phyloP scores from a whole-genome alignment of 2,113 vertebrate genomes.

The Ptilonorhynchus violaceus region DNA sequence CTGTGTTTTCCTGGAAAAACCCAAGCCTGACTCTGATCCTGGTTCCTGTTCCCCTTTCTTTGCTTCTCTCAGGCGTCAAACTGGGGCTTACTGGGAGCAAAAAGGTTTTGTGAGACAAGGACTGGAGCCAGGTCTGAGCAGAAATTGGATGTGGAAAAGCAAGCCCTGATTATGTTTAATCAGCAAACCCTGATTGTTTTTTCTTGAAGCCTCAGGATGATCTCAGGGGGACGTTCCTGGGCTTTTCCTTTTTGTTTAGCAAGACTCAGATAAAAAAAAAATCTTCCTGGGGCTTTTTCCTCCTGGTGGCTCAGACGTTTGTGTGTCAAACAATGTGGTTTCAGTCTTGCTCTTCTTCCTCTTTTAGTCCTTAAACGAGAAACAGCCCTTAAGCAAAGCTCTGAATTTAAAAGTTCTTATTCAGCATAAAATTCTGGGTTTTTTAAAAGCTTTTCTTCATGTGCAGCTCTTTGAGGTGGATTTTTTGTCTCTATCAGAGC shows the following conservation, averaged over 20 bases:
- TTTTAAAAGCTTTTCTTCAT: neutral
- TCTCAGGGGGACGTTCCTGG: neutral
- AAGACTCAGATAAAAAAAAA: neutral
- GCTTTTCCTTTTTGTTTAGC: neutral
- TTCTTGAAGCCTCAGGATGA: neutral
- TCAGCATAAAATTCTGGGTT: neutral
- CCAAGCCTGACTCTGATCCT: rapidly evolving
- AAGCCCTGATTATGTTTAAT: no score
- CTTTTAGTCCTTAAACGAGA: neutral
- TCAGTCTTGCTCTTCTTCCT: neutral
- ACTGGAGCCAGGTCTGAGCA: neutral
- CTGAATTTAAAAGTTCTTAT: neutral
- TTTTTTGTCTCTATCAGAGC: neutral
- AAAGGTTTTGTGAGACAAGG: neutral
- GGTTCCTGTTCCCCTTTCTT: neutral
- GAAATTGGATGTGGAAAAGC: neutral
- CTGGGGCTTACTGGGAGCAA: neutral
- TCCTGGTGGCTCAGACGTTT: neutral
- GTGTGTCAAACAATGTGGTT: neutral
- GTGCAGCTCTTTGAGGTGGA: neutral
- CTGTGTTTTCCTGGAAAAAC: neutral
- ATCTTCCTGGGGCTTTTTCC: neutral
- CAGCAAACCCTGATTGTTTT: no score
- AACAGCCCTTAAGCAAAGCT: neutral
- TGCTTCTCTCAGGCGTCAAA: neutral